Percentiles rank a stretch among this genome's conserved stretches.
Conservation (phyloP, 2,888 invertebrate genomes). For the Brachyptera putata region DNA sequence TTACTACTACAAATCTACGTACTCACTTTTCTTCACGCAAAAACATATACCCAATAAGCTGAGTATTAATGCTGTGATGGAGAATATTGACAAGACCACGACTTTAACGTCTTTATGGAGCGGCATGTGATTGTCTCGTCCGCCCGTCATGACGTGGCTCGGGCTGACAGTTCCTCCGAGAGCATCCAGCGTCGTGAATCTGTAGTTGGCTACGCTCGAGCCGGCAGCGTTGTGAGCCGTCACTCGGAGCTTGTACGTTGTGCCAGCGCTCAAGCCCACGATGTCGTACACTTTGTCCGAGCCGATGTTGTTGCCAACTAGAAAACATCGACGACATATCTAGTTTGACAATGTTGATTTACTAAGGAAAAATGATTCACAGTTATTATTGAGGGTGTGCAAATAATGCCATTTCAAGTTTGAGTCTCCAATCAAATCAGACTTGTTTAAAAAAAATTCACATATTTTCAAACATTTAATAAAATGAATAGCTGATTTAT, state of each 20-base stretch:
- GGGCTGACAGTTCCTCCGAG: constrained; percentile 51
- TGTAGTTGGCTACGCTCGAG: constrained; percentile 73
- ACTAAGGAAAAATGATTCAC: too few species aligned
- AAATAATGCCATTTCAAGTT: too few species aligned
- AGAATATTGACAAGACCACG: constrained; percentile 35
- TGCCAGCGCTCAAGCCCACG: constrained; percentile 29
- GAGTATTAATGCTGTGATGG: constrained; percentile 36
- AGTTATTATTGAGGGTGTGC: too few species aligned
- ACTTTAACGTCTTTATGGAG: constrained; percentile 37
- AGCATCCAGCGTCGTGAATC: constrained; percentile 75
- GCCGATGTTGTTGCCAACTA: constrained; percentile 30
- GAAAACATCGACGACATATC: background rate
- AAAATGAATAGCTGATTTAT: too few species aligned
- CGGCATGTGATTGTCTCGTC: constrained; percentile 27
- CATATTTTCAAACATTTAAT: too few species aligned
- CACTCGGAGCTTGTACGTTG: constrained; percentile 48
- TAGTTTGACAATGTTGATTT: too few species aligned
- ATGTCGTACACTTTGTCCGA: constrained; percentile 24
- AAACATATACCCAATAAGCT: constrained; percentile 36
- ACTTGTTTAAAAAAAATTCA: too few species aligned
- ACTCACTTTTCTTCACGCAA: constrained; percentile 38
- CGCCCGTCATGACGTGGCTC: constrained; percentile 28
- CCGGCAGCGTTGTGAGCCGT: constrained; percentile 83
- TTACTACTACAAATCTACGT: background rate
- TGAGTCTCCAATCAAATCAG: too few species aligned